phyloP scores from a whole-genome alignment of 2,113 vertebrate species.

The Hippocampus comes region DNA sequence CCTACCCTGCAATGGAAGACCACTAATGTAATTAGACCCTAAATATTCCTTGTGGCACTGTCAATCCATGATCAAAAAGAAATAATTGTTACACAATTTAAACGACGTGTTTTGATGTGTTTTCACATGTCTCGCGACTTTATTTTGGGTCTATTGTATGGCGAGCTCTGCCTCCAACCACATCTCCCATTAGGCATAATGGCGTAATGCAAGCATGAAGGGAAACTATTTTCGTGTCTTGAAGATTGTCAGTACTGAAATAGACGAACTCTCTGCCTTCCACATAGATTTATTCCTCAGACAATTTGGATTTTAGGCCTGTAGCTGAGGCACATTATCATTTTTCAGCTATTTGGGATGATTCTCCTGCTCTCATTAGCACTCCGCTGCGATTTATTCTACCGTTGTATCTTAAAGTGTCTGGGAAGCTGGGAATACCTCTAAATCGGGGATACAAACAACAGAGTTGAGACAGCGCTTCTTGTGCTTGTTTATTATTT shows the following conservation, averaged over 20 bases:
- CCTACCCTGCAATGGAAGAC: no score
- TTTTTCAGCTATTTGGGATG: conserved; percentile 4
- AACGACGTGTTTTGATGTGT: not conserved
- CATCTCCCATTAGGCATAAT: not conserved
- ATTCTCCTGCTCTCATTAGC: not conserved
- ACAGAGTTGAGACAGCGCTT: not conserved
- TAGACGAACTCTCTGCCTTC: conserved; percentile 1
- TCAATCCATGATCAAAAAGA: no score
- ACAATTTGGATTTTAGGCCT: not conserved
- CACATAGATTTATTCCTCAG: conserved; percentile 4
- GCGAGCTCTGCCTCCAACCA: not conserved
- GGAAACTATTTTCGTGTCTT: conserved; percentile 1
- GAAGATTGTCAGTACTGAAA: conserved; percentile 2
- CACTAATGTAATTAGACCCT: no score
- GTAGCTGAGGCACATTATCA: conserved; percentile 2
- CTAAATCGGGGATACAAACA: not conserved
- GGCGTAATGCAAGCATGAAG: not conserved
- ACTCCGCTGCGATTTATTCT: not conserved
- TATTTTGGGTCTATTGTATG: not conserved
- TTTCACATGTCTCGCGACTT: not conserved
- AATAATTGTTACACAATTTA: not conserved
- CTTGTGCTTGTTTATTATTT: not conserved
- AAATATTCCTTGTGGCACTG: no score
- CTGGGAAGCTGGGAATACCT: not conserved
- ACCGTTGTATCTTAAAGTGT: not conserved